phyloP scores from a whole-genome alignment of 2,797 vertebrate species.

The Thalassophryne amazonica region DNA sequence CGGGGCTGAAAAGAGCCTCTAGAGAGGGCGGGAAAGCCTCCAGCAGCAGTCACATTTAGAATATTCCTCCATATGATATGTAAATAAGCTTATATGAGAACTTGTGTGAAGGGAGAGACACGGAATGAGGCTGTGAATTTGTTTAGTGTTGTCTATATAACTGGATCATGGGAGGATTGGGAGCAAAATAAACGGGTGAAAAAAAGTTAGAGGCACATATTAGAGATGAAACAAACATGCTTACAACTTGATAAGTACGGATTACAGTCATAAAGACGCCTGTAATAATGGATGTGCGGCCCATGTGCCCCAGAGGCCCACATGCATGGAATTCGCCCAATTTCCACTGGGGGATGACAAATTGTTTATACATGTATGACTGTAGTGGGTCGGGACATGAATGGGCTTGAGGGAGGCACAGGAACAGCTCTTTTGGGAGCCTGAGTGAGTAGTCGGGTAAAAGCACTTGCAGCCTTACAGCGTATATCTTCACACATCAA shows the following conservation, averaged over 20 bases:
- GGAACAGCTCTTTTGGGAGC: background rate
- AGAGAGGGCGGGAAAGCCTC: slow-evolving; percentile 68
- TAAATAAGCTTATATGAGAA: slow-evolving; percentile 58
- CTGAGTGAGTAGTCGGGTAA: background rate
- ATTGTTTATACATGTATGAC: slow-evolving; percentile 43
- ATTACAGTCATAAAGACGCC: slow-evolving; percentile 43
- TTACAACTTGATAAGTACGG: slow-evolving; percentile 22
- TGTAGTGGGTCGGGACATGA: slow-evolving; percentile 24
- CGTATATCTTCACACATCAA: slow-evolving; percentile 15
- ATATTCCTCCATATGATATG: slow-evolving; percentile 60
- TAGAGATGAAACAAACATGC: slow-evolving; percentile 26
- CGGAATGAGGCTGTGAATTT: slow-evolving; percentile 1
- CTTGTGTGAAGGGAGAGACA: slow-evolving; percentile 22
- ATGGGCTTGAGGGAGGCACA: slow-evolving; percentile 34
- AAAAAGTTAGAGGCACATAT: slow-evolving; percentile 26
- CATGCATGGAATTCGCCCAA: slow-evolving; percentile 29
- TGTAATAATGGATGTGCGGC: slow-evolving; percentile 30
- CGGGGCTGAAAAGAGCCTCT: slow-evolving; percentile 66
- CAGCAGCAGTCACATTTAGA: slow-evolving; percentile 64
- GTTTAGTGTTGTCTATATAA: slow-evolving; percentile 6
- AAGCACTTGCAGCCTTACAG: background rate
- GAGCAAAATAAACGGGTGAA: slow-evolving; percentile 12
- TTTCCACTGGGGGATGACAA: slow-evolving; percentile 42
- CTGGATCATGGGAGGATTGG: slow-evolving; percentile 5
- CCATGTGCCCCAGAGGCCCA: slow-evolving; percentile 4